Base-by-base conservation (phyloP, 1,140 invertebrate species). In the Leptinotarsa defecta region DNA sequence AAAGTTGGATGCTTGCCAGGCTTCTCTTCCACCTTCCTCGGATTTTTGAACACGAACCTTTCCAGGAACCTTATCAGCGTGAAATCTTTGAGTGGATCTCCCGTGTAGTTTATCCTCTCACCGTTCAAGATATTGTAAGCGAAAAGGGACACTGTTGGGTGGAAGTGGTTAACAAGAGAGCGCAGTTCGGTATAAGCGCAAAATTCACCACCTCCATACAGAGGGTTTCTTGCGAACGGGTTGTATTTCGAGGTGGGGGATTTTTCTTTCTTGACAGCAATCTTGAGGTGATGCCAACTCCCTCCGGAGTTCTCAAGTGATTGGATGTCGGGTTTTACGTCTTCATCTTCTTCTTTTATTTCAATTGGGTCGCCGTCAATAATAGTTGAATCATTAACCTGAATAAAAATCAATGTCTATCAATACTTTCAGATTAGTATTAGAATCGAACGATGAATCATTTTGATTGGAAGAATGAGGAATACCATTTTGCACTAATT, bases 31-130 rank as follows among this genome's bases (percentile, higher is more conserved):
- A 89, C 73, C 76, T 92, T 92, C 85, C 99, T 99, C 0, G 97
- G 96, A 88, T 99, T 99, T 85, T 97, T 96, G 82, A 96, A 99
- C 2, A 96, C 95, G 86, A 98, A 99, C 73, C 96, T 89, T 3
- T 73, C 63, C 61, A 73, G n/a, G 17, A 73, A 73, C 75, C 95
- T 88, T 27, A 95, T 93, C 1, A 95, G 85, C 0, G 93, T 94
- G 82, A 98, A 96, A 87, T 99, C 97, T 82, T 94, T 90, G 1
- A 99, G 85, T 0, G 97, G 97, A 88, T 99, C 96, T 0, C 98
- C 97, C 71, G 90, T 89, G 83, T 99, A 99, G 27, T 91, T 88
- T 48, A 98, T 93, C 70, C 43, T 80, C 86, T 88, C 85, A 90
- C 94, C 91, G 78, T 93, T 86, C 1, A 97, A 80, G n/a, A 99